phyloP scores from a whole-genome alignment of 2,113 vertebrate genomes.

The Pelmatolapia mariae region DNA sequence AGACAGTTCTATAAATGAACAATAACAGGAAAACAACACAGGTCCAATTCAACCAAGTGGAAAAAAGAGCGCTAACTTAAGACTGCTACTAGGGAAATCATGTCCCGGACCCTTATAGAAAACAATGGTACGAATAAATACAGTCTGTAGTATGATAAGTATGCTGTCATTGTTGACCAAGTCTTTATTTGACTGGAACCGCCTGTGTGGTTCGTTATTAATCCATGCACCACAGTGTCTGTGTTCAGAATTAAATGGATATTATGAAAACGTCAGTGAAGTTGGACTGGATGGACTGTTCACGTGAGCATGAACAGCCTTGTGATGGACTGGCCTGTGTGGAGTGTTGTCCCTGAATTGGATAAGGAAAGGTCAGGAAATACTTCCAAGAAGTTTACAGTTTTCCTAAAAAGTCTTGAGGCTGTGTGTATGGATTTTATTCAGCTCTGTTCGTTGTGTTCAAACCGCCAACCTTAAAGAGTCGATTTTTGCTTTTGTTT shows the following conservation, averaged over 20 bases:
- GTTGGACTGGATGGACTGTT: neutral
- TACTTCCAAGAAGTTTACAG: neutral
- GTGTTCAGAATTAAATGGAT: neutral
- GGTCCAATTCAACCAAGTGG: constrained; percentile 55
- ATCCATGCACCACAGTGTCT: neutral
- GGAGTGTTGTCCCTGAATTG: neutral
- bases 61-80: constrained; percentile 34
- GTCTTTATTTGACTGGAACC: neutral
- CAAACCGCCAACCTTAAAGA: neutral
- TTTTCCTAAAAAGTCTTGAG: neutral
- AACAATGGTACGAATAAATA: constrained; percentile 63
- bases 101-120: constrained; percentile 26
- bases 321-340: no score
- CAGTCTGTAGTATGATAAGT: constrained; percentile 36
- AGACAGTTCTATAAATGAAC: constrained; percentile 73
- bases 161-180: neutral
- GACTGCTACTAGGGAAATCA: constrained; percentile 41
- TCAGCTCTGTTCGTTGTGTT: neutral
- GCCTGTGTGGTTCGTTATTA: neutral
- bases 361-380: neutral
- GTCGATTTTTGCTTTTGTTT: neutral
- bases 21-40: constrained; percentile 75
- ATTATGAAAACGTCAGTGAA: neutral
- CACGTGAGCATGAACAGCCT: neutral
- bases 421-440: neutral